Evolutionary conservation across 2,113 vertebrate genomes (phyloP).

Genomic region (Cisticola juncidis): DNA sequence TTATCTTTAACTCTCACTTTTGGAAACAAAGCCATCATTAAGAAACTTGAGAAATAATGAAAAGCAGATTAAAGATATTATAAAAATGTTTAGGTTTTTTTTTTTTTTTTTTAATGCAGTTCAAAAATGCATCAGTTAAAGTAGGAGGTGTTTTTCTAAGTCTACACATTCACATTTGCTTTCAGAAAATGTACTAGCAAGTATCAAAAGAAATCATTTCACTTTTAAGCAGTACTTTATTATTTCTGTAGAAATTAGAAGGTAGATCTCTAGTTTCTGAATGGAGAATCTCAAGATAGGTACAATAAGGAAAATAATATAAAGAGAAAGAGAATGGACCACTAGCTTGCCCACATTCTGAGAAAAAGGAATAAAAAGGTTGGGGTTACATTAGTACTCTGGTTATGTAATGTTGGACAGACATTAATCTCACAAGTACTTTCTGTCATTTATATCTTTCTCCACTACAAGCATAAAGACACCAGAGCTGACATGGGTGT

Average conservation of each 20-base stretch:
- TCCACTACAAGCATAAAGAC: background rate
- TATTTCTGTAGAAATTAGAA: background rate
- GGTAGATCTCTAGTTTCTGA: background rate
- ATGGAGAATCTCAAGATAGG: background rate
- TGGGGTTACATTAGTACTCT: background rate
- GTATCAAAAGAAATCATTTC: background rate
- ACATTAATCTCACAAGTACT: background rate
- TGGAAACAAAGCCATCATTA: background rate
- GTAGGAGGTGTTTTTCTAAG: background rate
- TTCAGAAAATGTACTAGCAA: background rate
- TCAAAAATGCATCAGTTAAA: background rate
- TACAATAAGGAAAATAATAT: background rate
- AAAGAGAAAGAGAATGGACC: background rate
- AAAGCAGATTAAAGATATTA: background rate
- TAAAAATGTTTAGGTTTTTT: background rate
- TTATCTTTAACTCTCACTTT: background rate
- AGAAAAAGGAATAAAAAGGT: background rate
- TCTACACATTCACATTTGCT: background rate
- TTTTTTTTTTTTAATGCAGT: too few relatives aligned
- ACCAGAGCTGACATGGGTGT: background rate
- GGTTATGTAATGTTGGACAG: background rate
- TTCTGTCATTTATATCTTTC: background rate
- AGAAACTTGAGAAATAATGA: background rate
- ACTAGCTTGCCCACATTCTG: background rate
- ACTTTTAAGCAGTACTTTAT: background rate